Percentiles rank a stretch among this genome's conserved stretches.
These are phyloP conservation scores for Cryptus armator DNA, from an alignment of 2,888 invertebrate genomes.

Conservation along the genomic window DNA sequence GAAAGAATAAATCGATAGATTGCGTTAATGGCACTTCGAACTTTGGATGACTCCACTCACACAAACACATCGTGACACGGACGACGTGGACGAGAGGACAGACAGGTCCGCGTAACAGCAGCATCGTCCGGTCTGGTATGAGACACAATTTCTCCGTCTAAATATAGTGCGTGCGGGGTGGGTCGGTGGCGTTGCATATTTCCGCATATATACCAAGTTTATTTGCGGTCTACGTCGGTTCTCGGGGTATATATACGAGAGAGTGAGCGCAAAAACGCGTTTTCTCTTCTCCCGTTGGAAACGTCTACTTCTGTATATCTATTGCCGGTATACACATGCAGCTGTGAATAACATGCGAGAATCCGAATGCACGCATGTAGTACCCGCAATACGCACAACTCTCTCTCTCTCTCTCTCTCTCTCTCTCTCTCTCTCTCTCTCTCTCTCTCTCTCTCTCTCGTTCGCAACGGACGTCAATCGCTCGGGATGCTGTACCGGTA, in stretches of 20 bases:
- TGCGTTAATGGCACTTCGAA: constrained; percentile 24
- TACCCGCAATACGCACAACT: not conserved
- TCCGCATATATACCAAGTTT: constrained; percentile 82
- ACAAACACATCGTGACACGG: not conserved
- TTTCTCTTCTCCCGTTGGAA: constrained; percentile 24
- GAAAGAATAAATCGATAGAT: not conserved
- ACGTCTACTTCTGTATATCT: not conserved
- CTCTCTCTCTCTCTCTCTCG: constrained; percentile 17
- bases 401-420: constrained; percentile 22
- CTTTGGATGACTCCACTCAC: not conserved
- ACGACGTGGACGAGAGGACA: constrained; percentile 52
- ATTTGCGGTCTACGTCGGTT: constrained; percentile 78
- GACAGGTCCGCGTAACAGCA: constrained; percentile 67
- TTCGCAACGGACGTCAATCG: not conserved
- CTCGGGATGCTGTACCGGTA: not conserved
- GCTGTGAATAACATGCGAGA: not conserved
- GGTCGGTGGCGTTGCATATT: constrained; percentile 81
- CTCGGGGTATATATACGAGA: constrained; percentile 66
- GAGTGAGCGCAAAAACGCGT: constrained; percentile 31
- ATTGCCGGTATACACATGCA: not conserved
- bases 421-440: constrained; percentile 20
- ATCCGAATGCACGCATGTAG: not conserved
- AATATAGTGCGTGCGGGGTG: constrained; percentile 78
- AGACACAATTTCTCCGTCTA: constrained; percentile 82
- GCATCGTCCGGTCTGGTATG: constrained; percentile 79